These are phyloP conservation scores for Erebia epiphron DNA, from an alignment of 2,888 invertebrate species.

Conservation along the genomic window DNA sequence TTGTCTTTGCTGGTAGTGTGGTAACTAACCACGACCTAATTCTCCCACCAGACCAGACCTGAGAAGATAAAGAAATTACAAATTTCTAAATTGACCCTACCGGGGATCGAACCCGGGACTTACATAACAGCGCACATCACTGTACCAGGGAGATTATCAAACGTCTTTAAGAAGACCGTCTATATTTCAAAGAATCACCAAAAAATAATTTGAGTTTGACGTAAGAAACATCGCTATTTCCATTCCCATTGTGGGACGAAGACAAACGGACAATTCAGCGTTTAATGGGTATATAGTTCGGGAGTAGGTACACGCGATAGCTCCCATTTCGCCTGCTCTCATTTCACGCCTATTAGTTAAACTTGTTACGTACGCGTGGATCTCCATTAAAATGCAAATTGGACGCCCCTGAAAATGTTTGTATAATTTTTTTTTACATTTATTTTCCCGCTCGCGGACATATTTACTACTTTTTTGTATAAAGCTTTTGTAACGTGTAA, in stretches of 20 bases:
- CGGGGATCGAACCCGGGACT: too few species aligned
- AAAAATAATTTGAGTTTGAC: too few species aligned
- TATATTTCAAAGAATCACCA: too few species aligned
- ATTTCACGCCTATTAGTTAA: conserved; percentile 80
- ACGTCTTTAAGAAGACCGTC: too few species aligned
- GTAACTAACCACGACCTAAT: too few species aligned
- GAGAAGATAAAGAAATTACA: too few species aligned
- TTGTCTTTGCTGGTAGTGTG: too few species aligned
- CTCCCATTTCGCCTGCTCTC: conserved; percentile 54
- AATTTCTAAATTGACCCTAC: too few species aligned
- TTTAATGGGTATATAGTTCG: conserved; percentile 14
- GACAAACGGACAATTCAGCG: conserved; percentile 28
- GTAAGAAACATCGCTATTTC: background rate
- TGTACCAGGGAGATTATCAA: too few species aligned
- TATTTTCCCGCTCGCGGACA: conserved; percentile 54
- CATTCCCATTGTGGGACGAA: conserved; percentile 18
- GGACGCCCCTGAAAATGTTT: conserved; percentile 73
- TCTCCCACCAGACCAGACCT: too few species aligned
- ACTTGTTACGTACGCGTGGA: conserved; percentile 79
- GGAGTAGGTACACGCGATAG: conserved; percentile 32
- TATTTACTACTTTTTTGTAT: conserved; percentile 40
- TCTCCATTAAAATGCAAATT: conserved; percentile 83
- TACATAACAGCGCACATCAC: too few species aligned
- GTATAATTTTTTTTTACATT: conserved; percentile 66
- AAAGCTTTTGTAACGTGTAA: conserved; percentile 20